Base-by-base conservation (phyloP, 23 tunicate species). In the Halocynthia roretzi region DNA sequence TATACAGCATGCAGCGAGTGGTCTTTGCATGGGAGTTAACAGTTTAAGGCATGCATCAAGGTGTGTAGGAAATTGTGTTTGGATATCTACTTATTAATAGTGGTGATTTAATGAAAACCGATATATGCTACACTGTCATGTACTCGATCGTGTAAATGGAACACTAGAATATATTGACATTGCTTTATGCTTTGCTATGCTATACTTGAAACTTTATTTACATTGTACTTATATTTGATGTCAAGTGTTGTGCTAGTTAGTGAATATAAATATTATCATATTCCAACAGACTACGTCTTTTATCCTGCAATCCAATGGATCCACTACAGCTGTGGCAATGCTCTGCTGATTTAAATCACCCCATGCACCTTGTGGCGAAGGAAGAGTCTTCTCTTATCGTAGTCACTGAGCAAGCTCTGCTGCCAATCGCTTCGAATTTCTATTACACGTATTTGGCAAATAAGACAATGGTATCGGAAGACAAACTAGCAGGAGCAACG, bases 271-370 rank as follows among this genome's bases (percentile, higher is more conserved):
- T 17, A 12, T 21, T 21, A 19, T 18, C 19, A 14, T 5, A 11
- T 21, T 68, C 51, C 18, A 12, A 7, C 73, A 87, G 95, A 49
- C 61, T 88, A 10, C 8, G 48, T 18, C 61, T 79, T 0, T 31
- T 20, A 55, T 62, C 70, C 8, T 88, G 95, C 81, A 72, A 88
- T 72, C 12, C 57, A 6, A 65, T 80, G 20, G 87, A 88, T 7
- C 72, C 62, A n/a, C 62, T 64, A 5, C 95, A 88, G 58, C 87
- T 73, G 22, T 88, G 95, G 95, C 68, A 56, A 50, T 83, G 87
- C 49, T 88, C 95, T 7, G 65, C 10, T 56, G 67, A 78, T 67
- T 57, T 84, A 51, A 20, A 52, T 12, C 54, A 77, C 14, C 95
- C 95, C 8, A 75, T 23, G 50, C 77, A 20, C 6, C 15, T 88